Evolutionary conservation across 2,113 vertebrate genomes (phyloP).

Genomic region (Xenus cinereus): DNA sequence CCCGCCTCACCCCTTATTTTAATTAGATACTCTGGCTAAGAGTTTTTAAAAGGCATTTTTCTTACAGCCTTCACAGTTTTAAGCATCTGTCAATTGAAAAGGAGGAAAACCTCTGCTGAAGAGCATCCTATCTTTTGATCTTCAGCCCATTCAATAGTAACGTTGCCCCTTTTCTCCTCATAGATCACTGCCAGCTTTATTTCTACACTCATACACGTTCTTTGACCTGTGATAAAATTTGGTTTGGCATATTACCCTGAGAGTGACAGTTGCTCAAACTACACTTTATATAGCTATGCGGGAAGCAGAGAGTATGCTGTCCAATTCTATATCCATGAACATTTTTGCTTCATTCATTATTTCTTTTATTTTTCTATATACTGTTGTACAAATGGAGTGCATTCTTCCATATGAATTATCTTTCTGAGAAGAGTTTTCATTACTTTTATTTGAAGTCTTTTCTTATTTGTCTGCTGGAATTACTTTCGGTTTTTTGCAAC

Average conservation of each 20-base stretch:
- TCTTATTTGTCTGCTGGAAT: background rate
- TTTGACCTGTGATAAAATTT: slow-evolving; percentile 27
- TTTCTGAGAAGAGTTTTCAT: background rate
- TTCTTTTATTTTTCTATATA: background rate
- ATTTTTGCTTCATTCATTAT: background rate
- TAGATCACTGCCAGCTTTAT: background rate
- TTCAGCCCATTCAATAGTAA: background rate
- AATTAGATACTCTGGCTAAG: background rate
- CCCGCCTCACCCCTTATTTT: accelerated
- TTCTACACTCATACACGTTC: background rate
- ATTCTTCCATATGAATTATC: background rate
- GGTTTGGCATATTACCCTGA: background rate
- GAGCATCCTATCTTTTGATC: background rate
- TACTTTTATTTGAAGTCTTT: slow-evolving; percentile 2
- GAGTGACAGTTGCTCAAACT: slow-evolving; percentile 1
- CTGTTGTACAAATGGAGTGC: background rate
- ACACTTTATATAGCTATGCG: background rate
- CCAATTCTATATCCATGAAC: background rate
- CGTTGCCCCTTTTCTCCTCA: background rate
- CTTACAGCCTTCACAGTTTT: background rate
- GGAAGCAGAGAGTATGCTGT: background rate
- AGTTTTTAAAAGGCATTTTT: background rate
- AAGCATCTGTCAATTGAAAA: background rate
- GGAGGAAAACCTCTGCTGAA: background rate
- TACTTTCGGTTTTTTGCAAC: background rate